Evolutionary conservation across 2,797 vertebrate genomes (phyloP), one percentile per base, ranked within the genome.

Genomic region (Fundulus diaphanus): DNA sequence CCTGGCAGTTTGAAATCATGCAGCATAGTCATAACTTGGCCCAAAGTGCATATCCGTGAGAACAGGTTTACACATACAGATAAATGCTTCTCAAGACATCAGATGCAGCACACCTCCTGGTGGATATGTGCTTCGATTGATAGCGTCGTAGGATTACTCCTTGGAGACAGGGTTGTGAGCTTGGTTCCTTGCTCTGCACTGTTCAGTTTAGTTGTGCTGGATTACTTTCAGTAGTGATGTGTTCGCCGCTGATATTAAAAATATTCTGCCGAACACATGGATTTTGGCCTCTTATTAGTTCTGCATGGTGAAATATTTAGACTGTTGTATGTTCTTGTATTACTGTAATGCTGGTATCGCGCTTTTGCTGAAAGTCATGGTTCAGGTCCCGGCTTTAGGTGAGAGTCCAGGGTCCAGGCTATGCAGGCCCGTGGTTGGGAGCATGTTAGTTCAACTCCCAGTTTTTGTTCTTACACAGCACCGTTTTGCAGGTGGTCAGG

Each of bases 401-500:
- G 65, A 56, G 74, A 81, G 81, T 82, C 71, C 74, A 76, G 84
- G 68, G 77, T 88, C 70, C 83, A 73, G 74, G 63, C 74, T 73
- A 49, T 80, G 72, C 76, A 76, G 77, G 80, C 73, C 83, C 72
- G 72, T 22, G 68, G 74, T 81, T 56, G 7, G 54, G 80, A 85
- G 77, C 86, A 71, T 77, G 74, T 87, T 86, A 83, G 84, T 87
- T 88, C 74, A 67, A 68, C 69, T 86, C 84, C 79, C 72, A 83
- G 82, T 70, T 74, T 83, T 86, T 73, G 51, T 78, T 88, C 79
- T 80, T 94, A 95, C 82, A 92, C 92, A 69, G 81, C 79, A 44
- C 93, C 89, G 12, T 94, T 95, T 83, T 90, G 92, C 76, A 90
- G 86, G 73, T 88, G 88, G 42, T 92, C 90, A 0, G 85, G 74